Evolutionary conservation across 2,797 vertebrate genomes (phyloP), one percentile per base, ranked within the genome.

Genomic region (Sorex maritimensis): DNA sequence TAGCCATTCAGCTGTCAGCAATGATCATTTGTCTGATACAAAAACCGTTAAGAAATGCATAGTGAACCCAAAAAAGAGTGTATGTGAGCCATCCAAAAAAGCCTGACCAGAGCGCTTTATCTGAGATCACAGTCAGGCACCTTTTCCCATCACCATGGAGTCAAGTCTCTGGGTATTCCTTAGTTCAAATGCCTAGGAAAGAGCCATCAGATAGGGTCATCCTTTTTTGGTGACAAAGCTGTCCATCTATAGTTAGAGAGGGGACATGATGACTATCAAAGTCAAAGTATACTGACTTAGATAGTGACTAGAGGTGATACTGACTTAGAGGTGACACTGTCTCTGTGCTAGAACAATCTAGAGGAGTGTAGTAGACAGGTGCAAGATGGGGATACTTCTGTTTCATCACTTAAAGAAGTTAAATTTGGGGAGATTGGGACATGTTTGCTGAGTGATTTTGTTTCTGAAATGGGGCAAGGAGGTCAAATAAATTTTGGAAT

Each of bases 1-100:
- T 63, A 95, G 90, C 65, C 68, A 19, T 69, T 92, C 80, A 30
- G 34, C 72, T 41, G 2, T 90, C 81, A 79, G 94, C 15, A 69
- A 77, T 24, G 38, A 86, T 65, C 23, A 84, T 89, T 55, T 67
- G 38, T 72, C 82, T 72, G 46, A 67, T 44, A 30, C 38, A 81
- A 75, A 90, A 92, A 84, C 4, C 34, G 61, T 28, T 67, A 55
- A 77, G 68, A 63, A 71, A 49, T 26, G 38, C 46, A 63, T 4
- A 12, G 6, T 26, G 82, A 78, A 61, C 63, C n/a, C 61, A 78
- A 12, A 15, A 68, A 74, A 65, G 58, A 71, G 38, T 69, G 34
- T 6, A 14, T 79, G 38, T 30, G 15, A 30, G 14, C 77, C 44
- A 15, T 69, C 55, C 24, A 19, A 28, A 63, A 63, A 84, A 46